Evolutionary conservation across 1,140 invertebrate species (phyloP), one percentile per base, ranked within the genome.

Genomic region (Bicyclus anynana): DNA sequence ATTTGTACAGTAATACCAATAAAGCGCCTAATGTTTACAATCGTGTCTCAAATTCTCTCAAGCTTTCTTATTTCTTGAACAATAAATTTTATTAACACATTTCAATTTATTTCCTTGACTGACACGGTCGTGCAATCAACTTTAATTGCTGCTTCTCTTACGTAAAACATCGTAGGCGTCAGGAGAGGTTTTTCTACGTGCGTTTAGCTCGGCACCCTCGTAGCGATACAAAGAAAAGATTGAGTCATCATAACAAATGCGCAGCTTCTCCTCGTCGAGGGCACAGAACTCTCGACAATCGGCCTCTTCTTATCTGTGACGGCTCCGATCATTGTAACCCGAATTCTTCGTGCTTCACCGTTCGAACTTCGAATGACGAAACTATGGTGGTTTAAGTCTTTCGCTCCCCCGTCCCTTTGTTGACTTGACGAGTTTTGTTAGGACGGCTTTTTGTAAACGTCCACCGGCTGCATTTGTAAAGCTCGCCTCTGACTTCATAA

Each of bases 171-270:
- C 53, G 80, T 80, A 62, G 77, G 75, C 67, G 74, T 74, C 46
- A 67, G 53, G 65, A 69, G 57, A 66, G 68, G 60, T 67, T 58
- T 59, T 65, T 70, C 63, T 70, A 74, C 59, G 62, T 51, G 38
- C 53, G 59, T 46, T 65, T 56, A 35, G 53, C 68, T 74, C 63
- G 54, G 70, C 66, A 77, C 74, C 72, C 71, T 77, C 51, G 57
- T 69, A 59, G 29, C 55, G 55, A 58, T 51, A 84, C 76, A 85
- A 87, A 85, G 80, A 77, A 87, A 87, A 77, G 65, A 87, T 85
- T 80, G 79, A 85, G 77, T 85, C 81, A 87, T 87, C 84, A 83
- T 77, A 85, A 85, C 80, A 87, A 85, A 87, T 85, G 76, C 73
- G 70, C 69, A 70, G 63, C 69, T 67, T 67, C 68, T 74, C 65